Evolutionary conservation across 2,113 vertebrate species (phyloP).

Genomic region (Corythornis cristatus): DNA sequence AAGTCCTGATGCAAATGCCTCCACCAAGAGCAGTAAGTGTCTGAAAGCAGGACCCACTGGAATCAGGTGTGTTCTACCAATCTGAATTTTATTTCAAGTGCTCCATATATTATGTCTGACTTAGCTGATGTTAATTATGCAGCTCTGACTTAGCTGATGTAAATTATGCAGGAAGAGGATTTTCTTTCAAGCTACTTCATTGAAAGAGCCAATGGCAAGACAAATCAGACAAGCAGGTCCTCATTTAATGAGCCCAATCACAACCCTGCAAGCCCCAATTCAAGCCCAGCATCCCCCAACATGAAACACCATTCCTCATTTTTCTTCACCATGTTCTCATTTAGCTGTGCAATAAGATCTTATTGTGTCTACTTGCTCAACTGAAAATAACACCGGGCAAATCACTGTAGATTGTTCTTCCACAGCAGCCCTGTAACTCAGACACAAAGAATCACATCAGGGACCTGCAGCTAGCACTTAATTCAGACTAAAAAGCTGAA

Average conservation of each 20-base stretch:
- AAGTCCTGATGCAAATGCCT: neutral
- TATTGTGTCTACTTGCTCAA: neutral
- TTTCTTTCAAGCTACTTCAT: neutral
- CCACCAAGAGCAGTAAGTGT: neutral
- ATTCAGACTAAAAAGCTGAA: neutral
- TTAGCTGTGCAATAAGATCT: neutral
- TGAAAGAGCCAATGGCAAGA: neutral
- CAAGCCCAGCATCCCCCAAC: neutral
- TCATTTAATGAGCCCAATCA: neutral
- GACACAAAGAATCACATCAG: neutral
- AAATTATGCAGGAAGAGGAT: neutral
- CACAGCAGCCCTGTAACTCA: neutral
- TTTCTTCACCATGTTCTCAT: constrained; percentile 14
- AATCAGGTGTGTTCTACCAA: neutral
- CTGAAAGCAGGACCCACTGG: neutral
- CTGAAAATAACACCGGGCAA: neutral
- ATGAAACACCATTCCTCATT: neutral
- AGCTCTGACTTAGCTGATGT: neutral
- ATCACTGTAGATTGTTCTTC: neutral
- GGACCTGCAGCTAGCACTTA: neutral
- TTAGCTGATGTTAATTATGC: neutral
- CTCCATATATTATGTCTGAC: neutral
- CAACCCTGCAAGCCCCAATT: neutral
- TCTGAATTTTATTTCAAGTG: neutral
- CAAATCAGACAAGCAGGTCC: neutral